Base-by-base conservation (phyloP, 2,888 invertebrate species). In the Drosophila gaucha region DNA sequence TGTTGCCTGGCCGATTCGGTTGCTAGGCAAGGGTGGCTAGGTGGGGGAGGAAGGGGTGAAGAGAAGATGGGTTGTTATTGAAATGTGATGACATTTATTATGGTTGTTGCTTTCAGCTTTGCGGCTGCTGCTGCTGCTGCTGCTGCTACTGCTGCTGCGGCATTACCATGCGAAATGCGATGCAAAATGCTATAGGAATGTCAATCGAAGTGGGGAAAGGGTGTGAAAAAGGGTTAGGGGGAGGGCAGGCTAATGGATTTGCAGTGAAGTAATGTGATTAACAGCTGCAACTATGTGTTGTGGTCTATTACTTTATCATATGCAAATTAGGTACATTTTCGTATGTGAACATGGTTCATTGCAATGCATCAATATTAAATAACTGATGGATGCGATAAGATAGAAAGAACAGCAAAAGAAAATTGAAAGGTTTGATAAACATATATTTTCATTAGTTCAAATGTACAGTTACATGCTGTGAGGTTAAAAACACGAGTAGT, bases 121-220 rank as follows among this genome's bases (percentile, higher is more conserved):
- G 38, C 20, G 31, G 36, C 20, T 31, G 50, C 54, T 41, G 22
- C 20, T 22, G 41, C 26, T 50, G 18, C 56, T 64, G 26, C 18
- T 41, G 39, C 49, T 38, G 18, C 22, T 26, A 41, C 24, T 51
- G 24, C 47, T 57, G 28, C 44, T 12, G 30, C 18, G 0, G 44
- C 65, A 78, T 78, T 65, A 60, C 41, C 39, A 66, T 62, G 39
- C 28, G 24, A 50, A 44, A 35, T 39, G 59, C 36, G 22, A 41
- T 12, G n/a, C 10, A 22, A 46, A 54, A 41, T 56, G 50, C 33
- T 52, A n/a, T 33, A 3, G 20, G 28, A 52, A 43, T 63, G 36
- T 33, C 52, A 52, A n/a, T 51, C 52, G 38, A 52, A 33, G 10
- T n/a, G 26, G n/a, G 16, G n/a, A 14, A 14, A 3, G 6, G n/a